A percentile compares a stretch with the other conserved stretches of the same genome.
These are phyloP conservation scores for Phalacrocorax brasilianus DNA, from an alignment of 2,113 vertebrate species.

Conservation along the genomic window DNA sequence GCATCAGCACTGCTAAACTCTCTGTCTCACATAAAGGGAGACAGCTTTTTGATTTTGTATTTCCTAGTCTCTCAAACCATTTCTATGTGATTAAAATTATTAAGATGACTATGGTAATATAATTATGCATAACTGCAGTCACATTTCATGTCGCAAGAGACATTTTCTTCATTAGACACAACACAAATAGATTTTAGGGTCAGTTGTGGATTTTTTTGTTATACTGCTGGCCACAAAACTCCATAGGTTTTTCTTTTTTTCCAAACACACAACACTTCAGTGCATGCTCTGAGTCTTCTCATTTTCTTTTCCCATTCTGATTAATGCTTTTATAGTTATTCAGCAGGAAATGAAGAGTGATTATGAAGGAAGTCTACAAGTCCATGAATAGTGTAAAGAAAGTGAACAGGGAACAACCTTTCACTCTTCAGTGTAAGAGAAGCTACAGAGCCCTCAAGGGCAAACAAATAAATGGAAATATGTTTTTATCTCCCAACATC, in stretches of 20 bases:
- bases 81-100: not conserved
- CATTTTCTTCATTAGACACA: not conserved
- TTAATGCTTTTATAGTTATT: not conserved
- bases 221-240: not conserved
- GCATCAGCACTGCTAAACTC: not conserved
- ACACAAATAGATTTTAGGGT: not conserved
- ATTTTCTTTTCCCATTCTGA: not conserved
- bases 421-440: not conserved
- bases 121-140: not conserved
- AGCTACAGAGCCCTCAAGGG: not conserved
- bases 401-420: not conserved
- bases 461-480: not conserved
- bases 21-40: not conserved
- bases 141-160: not conserved
- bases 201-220: accelerated
- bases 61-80: not conserved
- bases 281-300: not conserved
- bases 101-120: not conserved
- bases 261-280: not conserved
- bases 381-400: not conserved
- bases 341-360: not conserved
- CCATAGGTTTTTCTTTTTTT: not conserved
- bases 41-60: not conserved
- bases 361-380: not conserved
- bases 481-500: not conserved